Evolutionary conservation across 2,888 invertebrate species (phyloP).

Genomic region (Pollenia griseotomentosa): DNA sequence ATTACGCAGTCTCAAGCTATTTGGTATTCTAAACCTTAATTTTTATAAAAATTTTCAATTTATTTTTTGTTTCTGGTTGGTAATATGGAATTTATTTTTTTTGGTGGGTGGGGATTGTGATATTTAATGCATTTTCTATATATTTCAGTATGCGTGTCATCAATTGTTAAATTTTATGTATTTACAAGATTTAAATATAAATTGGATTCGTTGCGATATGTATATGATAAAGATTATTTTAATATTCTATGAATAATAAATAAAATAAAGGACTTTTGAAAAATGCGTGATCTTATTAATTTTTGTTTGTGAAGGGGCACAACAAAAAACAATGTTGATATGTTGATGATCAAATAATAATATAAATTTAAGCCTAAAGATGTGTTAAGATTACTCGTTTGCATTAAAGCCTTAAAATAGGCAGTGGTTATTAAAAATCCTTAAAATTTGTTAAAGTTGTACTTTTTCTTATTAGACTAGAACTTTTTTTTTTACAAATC

Average conservation of each 20-base stretch:
- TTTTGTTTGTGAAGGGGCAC: neutral
- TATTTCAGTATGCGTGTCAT: slow-evolving; percentile 39
- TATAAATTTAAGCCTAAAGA: slow-evolving; percentile 26
- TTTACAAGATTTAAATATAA: slow-evolving; percentile 69
- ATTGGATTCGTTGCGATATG: slow-evolving; percentile 59
- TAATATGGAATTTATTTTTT: no score
- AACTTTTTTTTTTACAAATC: neutral
- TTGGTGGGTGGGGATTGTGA: slow-evolving; percentile 1
- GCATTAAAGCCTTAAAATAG: slow-evolving; percentile 9
- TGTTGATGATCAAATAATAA: slow-evolving; percentile 35
- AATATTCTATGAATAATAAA: slow-evolving; percentile 49
- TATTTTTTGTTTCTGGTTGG: neutral
- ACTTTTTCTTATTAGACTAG: neutral
- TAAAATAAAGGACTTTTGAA: neutral
- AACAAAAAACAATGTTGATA: neutral
- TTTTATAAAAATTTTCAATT: slow-evolving; percentile 37
- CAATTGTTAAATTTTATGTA: slow-evolving; percentile 69
- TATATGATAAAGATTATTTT: slow-evolving; percentile 26
- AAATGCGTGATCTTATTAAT: slow-evolving; percentile 60
- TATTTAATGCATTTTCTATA: slow-evolving; percentile 57
- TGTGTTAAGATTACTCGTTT: slow-evolving; percentile 6
- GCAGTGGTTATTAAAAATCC: neutral
- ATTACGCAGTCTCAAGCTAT: slow-evolving; percentile 18
- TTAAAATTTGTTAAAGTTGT: neutral
- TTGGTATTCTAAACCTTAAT: slow-evolving; percentile 58